Base-by-base conservation (phyloP, 1,140 invertebrate genomes). In the Drosophila watanabei region DNA sequence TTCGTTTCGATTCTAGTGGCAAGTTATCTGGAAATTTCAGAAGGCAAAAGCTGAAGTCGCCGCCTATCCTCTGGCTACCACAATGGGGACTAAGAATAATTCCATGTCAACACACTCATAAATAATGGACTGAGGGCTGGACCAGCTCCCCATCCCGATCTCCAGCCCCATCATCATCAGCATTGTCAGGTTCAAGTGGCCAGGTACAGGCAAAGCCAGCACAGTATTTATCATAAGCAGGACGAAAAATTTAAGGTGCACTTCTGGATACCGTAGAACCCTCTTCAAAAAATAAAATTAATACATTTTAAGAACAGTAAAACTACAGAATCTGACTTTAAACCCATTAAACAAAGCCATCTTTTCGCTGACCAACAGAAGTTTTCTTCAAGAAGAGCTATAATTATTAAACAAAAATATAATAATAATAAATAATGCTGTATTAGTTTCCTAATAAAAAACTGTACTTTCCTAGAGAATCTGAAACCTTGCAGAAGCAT, bases 101-200 rank as follows among this genome's bases (percentile, higher is more conserved):
- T 91, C 85, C 89, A 88, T 91, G 89, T 91, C 89, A 91, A 91
- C 89, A 91, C 84, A 89, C 89, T 89, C 89, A 91, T 91, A 92
- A 91, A 91, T 91, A 91, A 91, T 91, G 84, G 83, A 91, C 89
- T 92, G 80, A 60, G 80, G 56, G 57, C 57, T 65, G 82, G 68
- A 69, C 70, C 65, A 65, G 18, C 69, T 32, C 33, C n/a, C 18
- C 32, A 16, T 13, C 6, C 14, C 32, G 32, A 14, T 7, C 13
- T 1, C 64, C 59, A 48, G n/a, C 33, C 33, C 41, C 57, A 48
- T 69, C 73, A 78, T 79, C 57, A 79, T 77, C 75, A 75, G 68
- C 75, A 59, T 46, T 76, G 73, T 68, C 75, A 43, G 56, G 79
- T 79, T 63, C 76, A 57, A 77, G 79, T 76, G 77, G 76, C 76